A percentile compares a stretch with the other conserved stretches of the same genome.
These are phyloP conservation scores for Chirona hameri DNA, from an alignment of 2,888 invertebrate genomes.

Conservation along the genomic window DNA sequence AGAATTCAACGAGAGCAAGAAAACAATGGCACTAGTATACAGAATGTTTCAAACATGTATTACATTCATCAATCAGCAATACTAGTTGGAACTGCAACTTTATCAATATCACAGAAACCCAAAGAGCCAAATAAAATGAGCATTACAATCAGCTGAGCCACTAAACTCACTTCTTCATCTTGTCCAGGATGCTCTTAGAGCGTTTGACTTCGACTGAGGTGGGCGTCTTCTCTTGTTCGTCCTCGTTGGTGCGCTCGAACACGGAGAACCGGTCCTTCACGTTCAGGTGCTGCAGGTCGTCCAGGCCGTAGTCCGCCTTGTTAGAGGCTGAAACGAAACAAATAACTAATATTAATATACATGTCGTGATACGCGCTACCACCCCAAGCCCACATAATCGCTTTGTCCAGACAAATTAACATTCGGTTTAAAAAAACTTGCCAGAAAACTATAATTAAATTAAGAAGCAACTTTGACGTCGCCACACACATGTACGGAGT, in stretches of 20 bases:
- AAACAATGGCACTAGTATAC: no score
- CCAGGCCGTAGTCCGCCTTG: conserved; percentile 78
- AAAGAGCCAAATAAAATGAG: no score
- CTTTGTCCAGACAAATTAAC: no score
- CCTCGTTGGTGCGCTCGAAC: conserved; percentile 63
- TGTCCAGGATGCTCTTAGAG: conserved; percentile 63
- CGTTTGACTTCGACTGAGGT: conserved; percentile 2
- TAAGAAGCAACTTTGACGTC: not conserved
- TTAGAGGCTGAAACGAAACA: conserved; percentile 64
- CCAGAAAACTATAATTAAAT: not conserved
- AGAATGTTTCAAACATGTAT: no score
- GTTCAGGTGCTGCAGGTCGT: conserved; percentile 69
- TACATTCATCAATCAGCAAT: no score
- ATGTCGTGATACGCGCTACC: not conserved
- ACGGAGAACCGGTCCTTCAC: conserved; percentile 81
- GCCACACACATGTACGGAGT: not conserved
- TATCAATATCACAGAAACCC: no score
- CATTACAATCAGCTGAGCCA: no score
- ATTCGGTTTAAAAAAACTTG: not conserved
- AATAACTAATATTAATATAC: not conserved
- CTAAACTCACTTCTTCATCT: conserved; percentile 65
- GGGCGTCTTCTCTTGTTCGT: conserved; percentile 46
- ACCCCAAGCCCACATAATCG: not conserved
- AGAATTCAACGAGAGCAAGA: no score
- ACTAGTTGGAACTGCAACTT: no score